These are phyloP conservation scores for Poeciliopsis presidionis DNA, from an alignment of 2,797 vertebrate genomes.

Conservation along the genomic window DNA sequence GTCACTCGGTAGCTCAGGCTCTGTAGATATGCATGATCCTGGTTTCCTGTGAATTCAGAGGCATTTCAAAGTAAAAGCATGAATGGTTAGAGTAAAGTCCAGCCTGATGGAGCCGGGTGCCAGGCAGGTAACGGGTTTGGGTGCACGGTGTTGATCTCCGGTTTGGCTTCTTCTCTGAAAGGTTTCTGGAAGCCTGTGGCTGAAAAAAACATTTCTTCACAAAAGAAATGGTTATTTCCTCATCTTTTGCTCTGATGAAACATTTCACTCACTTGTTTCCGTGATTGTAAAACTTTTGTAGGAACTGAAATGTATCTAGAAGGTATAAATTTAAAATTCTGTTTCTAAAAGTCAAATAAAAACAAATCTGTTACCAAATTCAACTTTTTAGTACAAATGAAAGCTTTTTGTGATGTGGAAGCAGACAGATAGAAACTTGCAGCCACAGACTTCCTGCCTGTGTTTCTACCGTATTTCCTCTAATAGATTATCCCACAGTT, in stretches of 20 bases:
- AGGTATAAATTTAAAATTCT: background rate
- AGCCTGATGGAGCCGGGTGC: conserved; percentile 21
- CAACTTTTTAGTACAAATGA: background rate
- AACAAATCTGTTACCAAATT: background rate
- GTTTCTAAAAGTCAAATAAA: background rate
- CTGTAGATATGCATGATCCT: conserved; percentile 47
- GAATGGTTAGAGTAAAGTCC: conserved; percentile 3
- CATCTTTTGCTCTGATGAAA: background rate
- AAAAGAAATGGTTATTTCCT: background rate
- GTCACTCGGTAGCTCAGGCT: conserved; percentile 6
- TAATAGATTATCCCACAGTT: no score
- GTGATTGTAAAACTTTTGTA: background rate
- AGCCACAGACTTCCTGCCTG: background rate
- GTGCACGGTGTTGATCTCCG: conserved; percentile 29
- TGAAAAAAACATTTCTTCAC: background rate
- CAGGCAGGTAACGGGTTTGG: conserved; percentile 4
- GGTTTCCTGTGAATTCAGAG: background rate
- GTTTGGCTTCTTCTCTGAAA: background rate
- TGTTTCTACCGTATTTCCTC: background rate
- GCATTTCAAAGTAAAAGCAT: conserved; percentile 27
- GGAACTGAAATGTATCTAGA: background rate
- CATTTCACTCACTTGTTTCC: background rate
- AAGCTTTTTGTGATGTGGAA: background rate
- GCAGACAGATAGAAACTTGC: conserved; percentile 6
- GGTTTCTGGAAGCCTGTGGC: background rate